Evolutionary conservation across 1,140 invertebrate genomes (phyloP).

Genomic region (Drosophila guanche): DNA sequence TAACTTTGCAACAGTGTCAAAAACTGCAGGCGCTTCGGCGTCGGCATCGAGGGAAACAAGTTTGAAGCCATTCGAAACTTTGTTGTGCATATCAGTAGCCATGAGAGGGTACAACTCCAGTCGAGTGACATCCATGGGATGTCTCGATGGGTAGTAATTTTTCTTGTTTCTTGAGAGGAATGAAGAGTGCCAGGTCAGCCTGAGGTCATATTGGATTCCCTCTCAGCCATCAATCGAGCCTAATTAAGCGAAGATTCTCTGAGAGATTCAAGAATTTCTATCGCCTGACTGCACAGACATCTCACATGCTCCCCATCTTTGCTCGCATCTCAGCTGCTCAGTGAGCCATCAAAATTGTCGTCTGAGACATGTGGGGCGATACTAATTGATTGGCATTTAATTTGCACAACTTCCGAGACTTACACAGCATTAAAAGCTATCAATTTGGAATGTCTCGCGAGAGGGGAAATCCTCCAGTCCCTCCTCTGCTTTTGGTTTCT

Average conservation of each 20-base stretch:
- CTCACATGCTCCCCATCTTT: conserved; percentile 1
- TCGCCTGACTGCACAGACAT: conserved; percentile 1
- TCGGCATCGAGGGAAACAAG: conserved; percentile 13
- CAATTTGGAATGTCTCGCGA: conserved; percentile 2
- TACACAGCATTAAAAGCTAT: not conserved
- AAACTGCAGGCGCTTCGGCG: conserved; percentile 35
- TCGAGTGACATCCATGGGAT: not conserved
- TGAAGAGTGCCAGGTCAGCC: too few species aligned
- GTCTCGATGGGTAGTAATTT: too few species aligned
- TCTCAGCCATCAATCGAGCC: conserved; percentile 14
- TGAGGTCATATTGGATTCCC: too few species aligned
- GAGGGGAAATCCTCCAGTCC: not conserved
- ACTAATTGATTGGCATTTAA: conserved; percentile 49
- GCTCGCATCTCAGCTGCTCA: conserved; percentile 15
- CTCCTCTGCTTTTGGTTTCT: not conserved
- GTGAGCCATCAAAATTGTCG: conserved; percentile 34
- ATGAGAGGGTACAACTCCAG: not conserved
- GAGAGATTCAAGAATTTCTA: not conserved
- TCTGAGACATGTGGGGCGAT: conserved; percentile 4
- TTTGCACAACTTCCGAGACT: conserved; percentile 32
- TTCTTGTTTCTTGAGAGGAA: too few species aligned
- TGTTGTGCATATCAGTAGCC: not conserved
- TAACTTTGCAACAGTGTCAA: conserved; percentile 48
- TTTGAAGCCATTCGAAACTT: conserved; percentile 39
- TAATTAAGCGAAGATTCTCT: conserved; percentile 18